These are phyloP conservation scores for Metopolophium dirhodum DNA, from an alignment of 1,140 invertebrate genomes.

Conservation along the genomic window DNA sequence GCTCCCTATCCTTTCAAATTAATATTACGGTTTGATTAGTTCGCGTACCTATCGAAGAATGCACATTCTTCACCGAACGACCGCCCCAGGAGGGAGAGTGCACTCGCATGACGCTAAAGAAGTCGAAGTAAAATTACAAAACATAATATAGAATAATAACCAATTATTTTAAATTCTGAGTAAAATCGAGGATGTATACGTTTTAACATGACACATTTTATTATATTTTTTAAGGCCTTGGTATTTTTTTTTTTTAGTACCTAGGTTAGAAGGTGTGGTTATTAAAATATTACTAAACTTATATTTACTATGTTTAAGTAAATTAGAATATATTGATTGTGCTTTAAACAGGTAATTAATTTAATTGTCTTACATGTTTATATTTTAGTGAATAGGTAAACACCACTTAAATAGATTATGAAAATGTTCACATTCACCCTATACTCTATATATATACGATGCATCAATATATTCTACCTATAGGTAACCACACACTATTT, in stretches of 20 bases:
- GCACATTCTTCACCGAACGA: constrained; percentile 14
- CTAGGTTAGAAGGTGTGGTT: background rate
- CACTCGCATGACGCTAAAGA: background rate
- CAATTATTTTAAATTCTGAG: background rate
- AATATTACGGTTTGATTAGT: constrained; percentile 35
- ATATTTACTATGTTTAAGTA: background rate
- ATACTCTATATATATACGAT: background rate
- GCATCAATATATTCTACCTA: no score
- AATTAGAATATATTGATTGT: background rate
- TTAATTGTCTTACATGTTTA: background rate
- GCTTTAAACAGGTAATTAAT: background rate
- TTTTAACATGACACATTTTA: background rate
- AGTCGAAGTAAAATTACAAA: background rate
- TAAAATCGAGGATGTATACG: background rate
- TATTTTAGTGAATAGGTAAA: background rate
- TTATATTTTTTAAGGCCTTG: background rate
- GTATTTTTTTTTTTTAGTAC: background rate
- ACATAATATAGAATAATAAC: background rate
- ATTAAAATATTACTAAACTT: background rate
- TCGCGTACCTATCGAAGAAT: constrained; percentile 9
- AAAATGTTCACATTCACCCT: background rate
- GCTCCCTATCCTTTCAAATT: constrained; percentile 7
- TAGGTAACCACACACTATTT: background rate
- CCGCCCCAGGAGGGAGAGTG: constrained; percentile 6
- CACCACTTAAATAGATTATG: background rate